Evolutionary conservation across 2,888 invertebrate species (phyloP).

Genomic region (Dynastes grantii): DNA sequence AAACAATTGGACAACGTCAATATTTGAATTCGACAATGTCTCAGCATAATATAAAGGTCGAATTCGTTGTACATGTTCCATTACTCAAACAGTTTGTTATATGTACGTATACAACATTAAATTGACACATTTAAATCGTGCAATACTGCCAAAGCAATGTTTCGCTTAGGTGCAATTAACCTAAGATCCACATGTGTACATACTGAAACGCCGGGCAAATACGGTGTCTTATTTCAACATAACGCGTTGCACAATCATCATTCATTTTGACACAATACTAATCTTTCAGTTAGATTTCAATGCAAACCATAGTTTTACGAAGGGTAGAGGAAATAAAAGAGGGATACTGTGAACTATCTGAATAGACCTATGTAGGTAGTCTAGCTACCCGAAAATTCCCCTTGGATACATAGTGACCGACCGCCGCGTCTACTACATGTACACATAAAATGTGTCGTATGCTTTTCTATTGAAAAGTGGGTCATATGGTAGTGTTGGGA

Average conservation of each 20-base stretch:
- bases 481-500: conserved; percentile 54
- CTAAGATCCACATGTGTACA: conserved; percentile 27
- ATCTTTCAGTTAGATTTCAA: conserved; percentile 47
- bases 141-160: conserved; percentile 26
- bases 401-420: conserved; percentile 24
- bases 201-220: conserved; percentile 40
- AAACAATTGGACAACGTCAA: conserved; percentile 2
- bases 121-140: background rate
- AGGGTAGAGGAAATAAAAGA: conserved; percentile 43
- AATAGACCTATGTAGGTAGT: conserved; percentile 27
- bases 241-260: conserved; percentile 46
- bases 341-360: conserved; percentile 47
- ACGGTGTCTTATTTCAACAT: conserved; percentile 34
- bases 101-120: too few relatives aligned
- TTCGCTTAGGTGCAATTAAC: conserved; percentile 49
- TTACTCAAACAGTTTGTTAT: too few relatives aligned
- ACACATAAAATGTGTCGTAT: conserved; percentile 33
- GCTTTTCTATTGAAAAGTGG: conserved; percentile 52
- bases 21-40: conserved; percentile 16
- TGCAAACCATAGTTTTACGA: conserved; percentile 46
- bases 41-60: too few relatives aligned
- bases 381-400: conserved; percentile 4
- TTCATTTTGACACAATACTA: conserved; percentile 47
- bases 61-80: too few relatives aligned
- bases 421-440: conserved; percentile 14